These are phyloP conservation scores for Mamestra configurata DNA, from an alignment of 1,140 invertebrate species.

Conservation along the genomic window DNA sequence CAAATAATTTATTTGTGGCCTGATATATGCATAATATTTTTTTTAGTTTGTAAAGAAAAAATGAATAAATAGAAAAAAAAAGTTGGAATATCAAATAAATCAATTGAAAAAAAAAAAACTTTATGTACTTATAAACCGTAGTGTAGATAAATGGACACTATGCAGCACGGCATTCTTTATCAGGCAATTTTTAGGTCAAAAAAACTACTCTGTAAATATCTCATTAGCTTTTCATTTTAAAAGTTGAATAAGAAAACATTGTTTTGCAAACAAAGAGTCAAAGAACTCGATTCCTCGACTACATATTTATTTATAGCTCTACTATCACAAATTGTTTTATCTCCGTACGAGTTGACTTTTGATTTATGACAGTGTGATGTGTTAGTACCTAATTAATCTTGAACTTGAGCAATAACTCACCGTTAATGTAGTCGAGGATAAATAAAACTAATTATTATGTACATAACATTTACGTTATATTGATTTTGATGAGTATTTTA, in stretches of 20 bases:
- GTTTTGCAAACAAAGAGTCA: neutral
- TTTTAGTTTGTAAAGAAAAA: too few species aligned
- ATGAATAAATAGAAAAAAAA: too few species aligned
- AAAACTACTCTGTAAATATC: too few species aligned
- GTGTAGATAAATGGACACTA: too few species aligned
- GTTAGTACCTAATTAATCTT: constrained; percentile 40
- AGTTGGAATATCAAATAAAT: too few species aligned
- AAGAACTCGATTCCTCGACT: neutral
- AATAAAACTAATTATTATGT: neutral
- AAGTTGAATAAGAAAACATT: neutral
- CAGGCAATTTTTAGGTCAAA: too few species aligned
- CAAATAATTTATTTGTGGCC: too few species aligned
- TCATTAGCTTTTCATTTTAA: too few species aligned
- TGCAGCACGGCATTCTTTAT: too few species aligned
- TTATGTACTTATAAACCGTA: too few species aligned
- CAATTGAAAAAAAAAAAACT: too few species aligned
- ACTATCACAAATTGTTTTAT: constrained; percentile 23
- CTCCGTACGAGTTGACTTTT: constrained; percentile 3
- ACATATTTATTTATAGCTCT: neutral
- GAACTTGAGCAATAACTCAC: constrained; percentile 35
- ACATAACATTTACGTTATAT: neutral
- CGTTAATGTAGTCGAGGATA: neutral
- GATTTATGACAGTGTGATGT: constrained; percentile 30
- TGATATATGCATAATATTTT: too few species aligned
- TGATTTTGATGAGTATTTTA: neutral